Conservation (phyloP, 1,140 invertebrate genomes). For the Hestina assimilis region DNA sequence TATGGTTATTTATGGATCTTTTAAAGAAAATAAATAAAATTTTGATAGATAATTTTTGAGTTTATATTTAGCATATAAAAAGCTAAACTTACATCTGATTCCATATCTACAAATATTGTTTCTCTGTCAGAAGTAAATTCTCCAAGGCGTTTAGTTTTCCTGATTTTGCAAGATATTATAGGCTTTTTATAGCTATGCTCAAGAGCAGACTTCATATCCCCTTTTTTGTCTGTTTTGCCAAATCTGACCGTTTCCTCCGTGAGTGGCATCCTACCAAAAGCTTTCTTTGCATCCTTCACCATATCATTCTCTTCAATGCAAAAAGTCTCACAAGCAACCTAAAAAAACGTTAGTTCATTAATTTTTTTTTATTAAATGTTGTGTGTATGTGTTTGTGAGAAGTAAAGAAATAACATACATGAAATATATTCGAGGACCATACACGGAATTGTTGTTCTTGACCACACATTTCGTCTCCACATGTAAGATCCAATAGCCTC, state of each 20-base stretch:
- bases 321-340: conserved; percentile 96
- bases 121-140: conserved; percentile 62
- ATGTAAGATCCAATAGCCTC: conserved; percentile 86
- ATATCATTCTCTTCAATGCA: conserved; percentile 95
- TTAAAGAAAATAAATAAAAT: background rate
- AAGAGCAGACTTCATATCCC: conserved; percentile 50
- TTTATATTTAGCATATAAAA: background rate
- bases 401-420: conserved; percentile 78
- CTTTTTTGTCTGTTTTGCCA: conserved; percentile 43
- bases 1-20: background rate
- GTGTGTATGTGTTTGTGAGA: background rate
- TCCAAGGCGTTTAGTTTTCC: conserved; percentile 74
- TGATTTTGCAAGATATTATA: conserved; percentile 81
- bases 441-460: conserved; percentile 95
- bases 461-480: conserved; percentile 96
- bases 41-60: too few relatives aligned
- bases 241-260: conserved; percentile 89
- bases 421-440: conserved; percentile 95
- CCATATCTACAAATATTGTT: conserved; percentile 80
- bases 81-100: conserved; percentile 64
- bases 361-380: too few relatives aligned
- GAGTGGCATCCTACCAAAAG: conserved; percentile 87
- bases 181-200: conserved; percentile 81
- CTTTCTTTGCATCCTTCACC: conserved; percentile 88
- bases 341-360: conserved; percentile 10